Evolutionary conservation across 2,113 vertebrate genomes (phyloP), one percentile per base, ranked within the genome.

Genomic region (Pelecanoides urinatrix): DNA sequence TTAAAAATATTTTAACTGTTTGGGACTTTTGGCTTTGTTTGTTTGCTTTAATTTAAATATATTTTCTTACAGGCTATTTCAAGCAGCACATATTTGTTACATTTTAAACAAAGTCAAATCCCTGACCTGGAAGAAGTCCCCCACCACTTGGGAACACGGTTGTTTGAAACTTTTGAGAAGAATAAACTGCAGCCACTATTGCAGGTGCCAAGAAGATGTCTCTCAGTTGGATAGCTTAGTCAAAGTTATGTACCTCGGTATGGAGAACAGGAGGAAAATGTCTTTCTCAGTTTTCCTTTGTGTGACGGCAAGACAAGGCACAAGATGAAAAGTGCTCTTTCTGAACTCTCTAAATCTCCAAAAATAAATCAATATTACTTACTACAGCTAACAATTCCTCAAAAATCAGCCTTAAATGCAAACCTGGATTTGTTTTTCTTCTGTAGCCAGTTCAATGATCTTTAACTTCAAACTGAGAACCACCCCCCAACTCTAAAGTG

Each of bases 101-200:
- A 17, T 62, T 53, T 86, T 75, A 77, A 91, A 62, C 13, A 21
- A 91, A 80, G 10, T 4, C 53, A 50, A 65, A 65, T 45, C 62
- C 40, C 62, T 70, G 22, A 42, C 19, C 34, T 83, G 34, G 44
- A 81, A 45, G 11, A 74, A 88, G 17, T 47, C 18, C 12, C 17
- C 30, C 36, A 30, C 2, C 5, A 1, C 32, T 65, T 1, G 0
- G 61, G 20, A 78, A 83, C 10, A 2, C 0, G 0, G 15, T 25
- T 27, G 16, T 23, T 56, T 75, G 70, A 75, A 67, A 62, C 27
- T 26, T 52, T 36, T 27, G 21, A 52, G 34, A 38, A 45, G 5
- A 82, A 62, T 16, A 66, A 53, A 16, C 36, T 82, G 26, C 36
- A 75, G 22, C 30, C 16, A 17, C 12, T 50, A 5, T 5, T 70